phyloP scores from a whole-genome alignment of 2,888 invertebrate genomes.

The Halictus quadricinctus region DNA sequence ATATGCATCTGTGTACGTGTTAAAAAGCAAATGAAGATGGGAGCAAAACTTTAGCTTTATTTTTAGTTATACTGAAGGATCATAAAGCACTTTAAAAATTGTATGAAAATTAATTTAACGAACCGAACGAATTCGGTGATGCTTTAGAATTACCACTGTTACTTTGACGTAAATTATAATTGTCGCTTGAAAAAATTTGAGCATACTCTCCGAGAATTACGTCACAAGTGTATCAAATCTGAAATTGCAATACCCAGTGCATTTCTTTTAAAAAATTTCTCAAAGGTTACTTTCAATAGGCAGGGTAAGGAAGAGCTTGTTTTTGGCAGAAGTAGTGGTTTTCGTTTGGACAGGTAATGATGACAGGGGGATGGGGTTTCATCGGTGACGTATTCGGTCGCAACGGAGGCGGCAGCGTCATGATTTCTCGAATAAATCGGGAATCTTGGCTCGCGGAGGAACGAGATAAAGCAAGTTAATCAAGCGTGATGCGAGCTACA shows the following conservation, averaged over 20 bases:
- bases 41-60: not conserved
- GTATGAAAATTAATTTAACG: not conserved
- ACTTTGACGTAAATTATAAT: too few relatives aligned
- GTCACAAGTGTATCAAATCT: not conserved
- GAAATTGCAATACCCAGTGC: not conserved
- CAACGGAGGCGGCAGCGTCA: not conserved
- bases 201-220: too few relatives aligned
- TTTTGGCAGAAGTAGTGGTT: not conserved
- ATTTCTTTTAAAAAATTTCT: not conserved
- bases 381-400: not conserved
- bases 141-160: too few relatives aligned
- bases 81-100: not conserved
- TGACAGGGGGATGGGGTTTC: not conserved
- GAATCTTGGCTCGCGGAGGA: conserved; percentile 2
- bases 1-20: not conserved
- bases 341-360: not conserved
- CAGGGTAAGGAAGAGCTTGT: not conserved
- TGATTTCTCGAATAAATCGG: conserved; percentile 27
- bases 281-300: not conserved
- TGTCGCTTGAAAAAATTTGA: too few relatives aligned
- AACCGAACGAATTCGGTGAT: not conserved
- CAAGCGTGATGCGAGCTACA: conserved; percentile 44
- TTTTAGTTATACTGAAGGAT: not conserved
- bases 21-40: not conserved
- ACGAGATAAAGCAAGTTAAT: conserved; percentile 47